Base-by-base conservation (phyloP, 1,140 invertebrate species). In the Melipona quadrifasciata region DNA sequence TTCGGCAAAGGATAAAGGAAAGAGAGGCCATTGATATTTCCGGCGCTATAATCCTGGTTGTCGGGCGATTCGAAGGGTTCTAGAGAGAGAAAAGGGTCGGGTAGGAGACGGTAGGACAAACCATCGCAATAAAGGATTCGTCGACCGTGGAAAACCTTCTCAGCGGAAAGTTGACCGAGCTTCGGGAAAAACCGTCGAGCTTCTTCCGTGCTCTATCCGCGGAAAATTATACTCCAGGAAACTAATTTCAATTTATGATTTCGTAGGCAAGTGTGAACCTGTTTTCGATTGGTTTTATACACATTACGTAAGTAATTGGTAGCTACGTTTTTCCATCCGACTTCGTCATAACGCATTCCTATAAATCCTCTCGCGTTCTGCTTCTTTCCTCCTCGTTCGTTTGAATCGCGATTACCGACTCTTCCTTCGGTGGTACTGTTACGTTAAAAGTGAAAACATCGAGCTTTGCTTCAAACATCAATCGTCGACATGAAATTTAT, bases 121-220 rank as follows among this genome's bases (percentile, higher is more conserved):
- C 79, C 73, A 31, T 86, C 14, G 86, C 85, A 90, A 91, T 91
- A 91, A 91, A 90, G 86, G 88, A 90, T 91, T 82, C 86, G 86
- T 86, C 81, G 90, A 90, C 75, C 88, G 88, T 89, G 81, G 83
- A 88, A 86, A 90, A 86, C 80, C 84, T 82, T 78, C 83, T 65
- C 72, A 55, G 31, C 74, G 71, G 70, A 31, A 70, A 31, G 58
- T n/a, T 47, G 31, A 67, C 6, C 31, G 27, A 76, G 27, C 19
- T 1, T 39, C n/a, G 86, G 86, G 68, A 85, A 82, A 84, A 85
- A 80, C 72, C 64, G 34, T 65, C 71, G 71, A 71, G 65, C 70
- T 75, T 64, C 71, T 70, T 19, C 65, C 57, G 24, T 24, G 34
- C 31, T 47, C 12, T 34, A 64, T 27, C 64, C 31, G 55, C 39